Percentiles rank a stretch among this genome's conserved stretches.
Evolutionary conservation across 2,888 invertebrate genomes (phyloP).

Genomic region (Rhamphomyia laevipes): DNA sequence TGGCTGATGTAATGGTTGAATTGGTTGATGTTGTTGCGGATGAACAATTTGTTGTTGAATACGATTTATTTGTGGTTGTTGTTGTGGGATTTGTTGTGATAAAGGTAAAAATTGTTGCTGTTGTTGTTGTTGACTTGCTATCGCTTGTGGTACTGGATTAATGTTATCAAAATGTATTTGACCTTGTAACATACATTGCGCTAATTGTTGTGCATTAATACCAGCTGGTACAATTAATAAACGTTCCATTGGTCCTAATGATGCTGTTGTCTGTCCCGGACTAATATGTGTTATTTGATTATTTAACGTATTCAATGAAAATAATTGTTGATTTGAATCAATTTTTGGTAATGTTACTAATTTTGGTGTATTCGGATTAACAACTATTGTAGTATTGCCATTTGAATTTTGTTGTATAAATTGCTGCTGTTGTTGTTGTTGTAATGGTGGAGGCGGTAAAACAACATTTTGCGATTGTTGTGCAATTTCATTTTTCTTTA

Average conservation of each 20-base stretch:
- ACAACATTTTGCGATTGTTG: conserved; percentile 11
- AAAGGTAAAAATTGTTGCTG: conserved; percentile 12
- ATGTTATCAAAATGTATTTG: conserved; percentile 38
- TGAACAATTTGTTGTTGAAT: conserved; percentile 34
- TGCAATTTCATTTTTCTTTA: background rate
- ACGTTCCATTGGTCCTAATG: conserved; percentile 35
- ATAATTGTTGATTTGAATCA: conserved; percentile 35
- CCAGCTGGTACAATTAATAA: conserved; percentile 36
- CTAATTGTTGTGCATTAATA: conserved; percentile 37
- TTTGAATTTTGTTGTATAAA: background rate
- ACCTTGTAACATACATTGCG: conserved; percentile 35
- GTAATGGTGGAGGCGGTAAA: background rate
- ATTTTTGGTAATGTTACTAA: conserved; percentile 35
- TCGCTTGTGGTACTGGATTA: conserved; percentile 22
- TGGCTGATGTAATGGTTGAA: conserved; percentile 17
- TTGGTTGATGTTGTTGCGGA: conserved; percentile 22
- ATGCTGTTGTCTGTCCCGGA: conserved; percentile 34
- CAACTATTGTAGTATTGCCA: conserved; percentile 8
- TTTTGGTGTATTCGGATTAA: conserved; percentile 16
- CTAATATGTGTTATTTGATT: conserved; percentile 38
- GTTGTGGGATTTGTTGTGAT: conserved; percentile 4
- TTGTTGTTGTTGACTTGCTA: conserved; percentile 17
- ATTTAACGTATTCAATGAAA: conserved; percentile 35
- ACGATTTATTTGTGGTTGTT: conserved; percentile 11
- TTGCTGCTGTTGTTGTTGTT: conserved; percentile 5